Conservation (phyloP, 2,113 vertebrate genomes). For the Clinocottus analis region DNA sequence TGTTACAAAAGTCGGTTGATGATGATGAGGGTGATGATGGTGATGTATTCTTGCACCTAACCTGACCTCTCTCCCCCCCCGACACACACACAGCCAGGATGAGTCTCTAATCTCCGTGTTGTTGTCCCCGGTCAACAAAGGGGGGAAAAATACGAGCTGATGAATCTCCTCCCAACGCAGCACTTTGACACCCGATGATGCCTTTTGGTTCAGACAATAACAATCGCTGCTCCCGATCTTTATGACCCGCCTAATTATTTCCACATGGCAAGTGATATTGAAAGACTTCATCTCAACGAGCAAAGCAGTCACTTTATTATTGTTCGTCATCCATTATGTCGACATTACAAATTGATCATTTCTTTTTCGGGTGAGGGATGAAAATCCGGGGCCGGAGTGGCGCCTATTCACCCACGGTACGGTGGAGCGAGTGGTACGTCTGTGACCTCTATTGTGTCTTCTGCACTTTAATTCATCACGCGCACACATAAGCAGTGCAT, state of each 20-base stretch:
- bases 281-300: slow-evolving; percentile 33
- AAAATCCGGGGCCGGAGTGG: not conserved
- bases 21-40: slow-evolving; percentile 30
- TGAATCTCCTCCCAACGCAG: slow-evolving; percentile 16
- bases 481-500: slow-evolving; percentile 60
- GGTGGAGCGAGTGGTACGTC: slow-evolving; percentile 28
- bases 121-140: slow-evolving; percentile 35
- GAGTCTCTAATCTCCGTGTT: slow-evolving; percentile 19
- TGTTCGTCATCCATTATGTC: slow-evolving; percentile 53
- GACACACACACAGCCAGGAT: not conserved
- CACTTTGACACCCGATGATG: slow-evolving; percentile 14
- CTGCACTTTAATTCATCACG: slow-evolving; percentile 70
- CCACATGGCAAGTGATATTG: slow-evolving; percentile 17
- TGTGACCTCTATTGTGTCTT: slow-evolving; percentile 74
- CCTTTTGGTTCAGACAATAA: slow-evolving; percentile 24
- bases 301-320: slow-evolving; percentile 41
- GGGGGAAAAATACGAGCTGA: not conserved
- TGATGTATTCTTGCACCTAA: slow-evolving; percentile 55
- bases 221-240: slow-evolving; percentile 16
- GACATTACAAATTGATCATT: slow-evolving; percentile 46
- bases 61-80: slow-evolving; percentile 43
- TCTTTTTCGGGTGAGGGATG: slow-evolving; percentile 21
- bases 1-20: slow-evolving; percentile 35
- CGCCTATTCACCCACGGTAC: slow-evolving; percentile 29
- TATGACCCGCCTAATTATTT: slow-evolving; percentile 49